phyloP scores from a whole-genome alignment of 2,113 vertebrate species.

The Naja naja region DNA sequence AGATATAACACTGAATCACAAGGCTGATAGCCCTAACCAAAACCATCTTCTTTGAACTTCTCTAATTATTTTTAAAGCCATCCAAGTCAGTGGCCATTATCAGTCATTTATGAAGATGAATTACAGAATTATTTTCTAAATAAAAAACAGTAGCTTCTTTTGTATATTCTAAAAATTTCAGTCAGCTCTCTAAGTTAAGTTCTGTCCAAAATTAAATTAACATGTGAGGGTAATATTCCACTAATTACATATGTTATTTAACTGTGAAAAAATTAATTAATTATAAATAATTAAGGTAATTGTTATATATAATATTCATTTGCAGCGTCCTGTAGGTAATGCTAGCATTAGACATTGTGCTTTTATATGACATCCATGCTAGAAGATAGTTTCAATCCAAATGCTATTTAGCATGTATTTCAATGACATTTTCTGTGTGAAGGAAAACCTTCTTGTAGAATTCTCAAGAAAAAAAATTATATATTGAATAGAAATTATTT shows the following conservation, averaged over 20 bases:
- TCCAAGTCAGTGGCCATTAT: not conserved
- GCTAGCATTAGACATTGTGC: not conserved
- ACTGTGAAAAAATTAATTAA: not conserved
- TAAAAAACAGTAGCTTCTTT: not conserved
- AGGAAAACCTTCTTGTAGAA: accelerated
- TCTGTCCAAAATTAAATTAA: not conserved
- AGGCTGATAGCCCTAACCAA: not conserved
- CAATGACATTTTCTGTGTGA: not conserved
- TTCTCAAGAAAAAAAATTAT: not conserved
- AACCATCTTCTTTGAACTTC: not conserved
- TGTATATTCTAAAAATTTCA: not conserved
- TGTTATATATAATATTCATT: not conserved
- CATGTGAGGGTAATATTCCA: no score
- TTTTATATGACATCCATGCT: not conserved
- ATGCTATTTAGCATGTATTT: not conserved
- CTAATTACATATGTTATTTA: not conserved
- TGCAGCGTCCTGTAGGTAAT: not conserved
- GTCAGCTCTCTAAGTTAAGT: not conserved
- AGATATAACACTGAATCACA: not conserved
- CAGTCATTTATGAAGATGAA: not conserved
- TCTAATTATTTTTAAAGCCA: not conserved
- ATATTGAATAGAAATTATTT: constrained; percentile 5
- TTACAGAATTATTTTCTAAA: not conserved
- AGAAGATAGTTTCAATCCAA: not conserved
- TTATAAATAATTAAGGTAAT: not conserved